Conservation (phyloP, 2,113 vertebrate genomes). For the Otolemur garnettii region DNA sequence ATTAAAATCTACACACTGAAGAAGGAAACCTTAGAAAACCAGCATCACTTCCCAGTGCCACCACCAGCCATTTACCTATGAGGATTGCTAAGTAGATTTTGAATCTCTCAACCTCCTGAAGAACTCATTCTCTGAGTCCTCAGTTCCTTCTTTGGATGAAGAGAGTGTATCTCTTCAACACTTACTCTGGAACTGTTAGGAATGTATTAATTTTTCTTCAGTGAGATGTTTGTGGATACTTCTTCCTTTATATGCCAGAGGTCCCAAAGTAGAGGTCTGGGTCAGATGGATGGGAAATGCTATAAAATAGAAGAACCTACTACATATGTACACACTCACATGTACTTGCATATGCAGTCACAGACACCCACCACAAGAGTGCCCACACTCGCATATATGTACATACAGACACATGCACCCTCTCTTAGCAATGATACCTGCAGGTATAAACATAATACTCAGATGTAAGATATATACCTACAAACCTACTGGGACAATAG, state of each 20-base stretch:
- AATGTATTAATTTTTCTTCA: conserved; percentile 31
- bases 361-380: neutral
- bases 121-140: conserved; percentile 21
- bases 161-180: conserved; percentile 15
- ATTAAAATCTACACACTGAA: conserved; percentile 8
- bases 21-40: conserved; percentile 50
- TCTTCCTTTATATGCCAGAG: conserved; percentile 46
- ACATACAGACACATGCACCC: neutral
- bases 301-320: neutral
- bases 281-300: neutral
- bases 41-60: neutral
- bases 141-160: neutral
- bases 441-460: conserved; percentile 4
- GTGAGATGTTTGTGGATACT: conserved; percentile 17
- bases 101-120: conserved; percentile 1
- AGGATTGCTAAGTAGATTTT: conserved; percentile 13
- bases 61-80: conserved; percentile 19
- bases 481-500: conserved; percentile 26
- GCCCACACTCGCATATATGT: neutral
- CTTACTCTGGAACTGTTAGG: conserved; percentile 25
- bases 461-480: neutral
- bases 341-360: neutral
- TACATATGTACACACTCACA: neutral
- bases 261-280: neutral
- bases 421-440: neutral